Conservation (phyloP, 2,888 invertebrate species). For the Nomada flava region DNA sequence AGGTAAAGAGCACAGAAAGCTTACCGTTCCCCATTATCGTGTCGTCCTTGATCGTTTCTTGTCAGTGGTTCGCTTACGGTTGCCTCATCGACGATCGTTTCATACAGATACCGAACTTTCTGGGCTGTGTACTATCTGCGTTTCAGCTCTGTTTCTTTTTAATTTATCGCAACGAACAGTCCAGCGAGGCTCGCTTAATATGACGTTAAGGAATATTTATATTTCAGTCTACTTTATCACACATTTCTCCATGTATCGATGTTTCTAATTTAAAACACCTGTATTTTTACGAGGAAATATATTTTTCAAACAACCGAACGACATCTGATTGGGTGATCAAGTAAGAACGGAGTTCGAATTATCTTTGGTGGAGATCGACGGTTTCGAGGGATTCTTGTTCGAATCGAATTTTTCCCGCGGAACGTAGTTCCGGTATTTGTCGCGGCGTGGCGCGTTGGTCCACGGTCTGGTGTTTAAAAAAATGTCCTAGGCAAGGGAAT, state of each 20-base stretch:
- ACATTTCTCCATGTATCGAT: constrained; percentile 18
- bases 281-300: constrained; percentile 30
- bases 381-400: neutral
- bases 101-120: constrained; percentile 92
- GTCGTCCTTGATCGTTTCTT: constrained; percentile 92
- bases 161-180: constrained; percentile 87
- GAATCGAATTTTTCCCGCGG: constrained; percentile 14
- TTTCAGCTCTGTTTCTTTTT: constrained; percentile 92
- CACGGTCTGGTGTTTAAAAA: neutral
- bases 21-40: constrained; percentile 95
- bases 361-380: neutral
- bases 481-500: constrained; percentile 9
- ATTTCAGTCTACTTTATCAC: neutral
- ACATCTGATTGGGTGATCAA: neutral
- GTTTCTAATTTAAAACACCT: constrained; percentile 9
- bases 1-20: constrained; percentile 92
- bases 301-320: constrained; percentile 25
- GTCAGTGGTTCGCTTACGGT: constrained; percentile 95
- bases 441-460: no score
- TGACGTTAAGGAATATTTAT: constrained; percentile 50
- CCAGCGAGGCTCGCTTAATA: constrained; percentile 74
- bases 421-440: neutral
- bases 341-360: no score
- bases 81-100: constrained; percentile 90
- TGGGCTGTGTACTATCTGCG: constrained; percentile 90